A percentile compares a stretch with the other conserved stretches of the same genome.
Evolutionary conservation across 1,140 invertebrate genomes (phyloP).

Genomic region (Atopsyche davidsoni): DNA sequence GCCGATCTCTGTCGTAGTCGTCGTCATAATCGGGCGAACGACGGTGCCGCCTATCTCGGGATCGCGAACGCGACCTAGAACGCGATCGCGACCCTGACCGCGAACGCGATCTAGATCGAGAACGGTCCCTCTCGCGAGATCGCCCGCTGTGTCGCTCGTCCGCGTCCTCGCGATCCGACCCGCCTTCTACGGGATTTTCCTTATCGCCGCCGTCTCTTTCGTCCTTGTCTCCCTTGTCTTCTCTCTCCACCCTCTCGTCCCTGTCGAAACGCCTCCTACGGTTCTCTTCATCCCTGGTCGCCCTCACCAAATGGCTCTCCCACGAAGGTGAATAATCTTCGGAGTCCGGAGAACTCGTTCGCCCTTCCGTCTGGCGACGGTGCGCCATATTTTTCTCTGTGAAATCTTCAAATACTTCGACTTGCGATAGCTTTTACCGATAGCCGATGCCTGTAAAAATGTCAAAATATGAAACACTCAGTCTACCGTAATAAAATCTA

Average conservation of each 20-base stretch:
- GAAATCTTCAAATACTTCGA: neutral
- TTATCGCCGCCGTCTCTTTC: conserved; percentile 26
- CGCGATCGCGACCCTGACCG: conserved; percentile 34
- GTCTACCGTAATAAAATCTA: conserved; percentile 7
- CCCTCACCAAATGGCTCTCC: neutral
- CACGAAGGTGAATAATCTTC: neutral
- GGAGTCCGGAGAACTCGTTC: neutral
- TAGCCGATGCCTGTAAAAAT: conserved; percentile 23
- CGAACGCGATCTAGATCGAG: too few relatives aligned
- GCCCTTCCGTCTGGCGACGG: neutral
- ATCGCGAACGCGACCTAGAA: conserved; percentile 10
- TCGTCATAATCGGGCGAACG: conserved; percentile 8
- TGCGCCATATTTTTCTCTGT: too few relatives aligned
- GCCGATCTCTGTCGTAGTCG: conserved; percentile 9
- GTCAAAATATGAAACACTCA: conserved; percentile 13
- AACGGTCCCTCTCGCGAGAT: too few relatives aligned
- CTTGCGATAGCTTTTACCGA: conserved; percentile 14
- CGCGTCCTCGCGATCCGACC: neutral
- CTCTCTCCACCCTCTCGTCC: conserved; percentile 11
- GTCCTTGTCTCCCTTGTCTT: neutral
- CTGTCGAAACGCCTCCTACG: conserved; percentile 17
- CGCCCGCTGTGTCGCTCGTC: conserved; percentile 15
- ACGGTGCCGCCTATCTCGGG: conserved; percentile 25
- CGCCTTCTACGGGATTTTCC: neutral
- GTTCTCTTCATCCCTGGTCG: conserved; percentile 2